A percentile compares a stretch with the other conserved stretches of the same genome.
phyloP scores from a whole-genome alignment of 2,888 invertebrate genomes.

The Lasioglossum vierecki region DNA sequence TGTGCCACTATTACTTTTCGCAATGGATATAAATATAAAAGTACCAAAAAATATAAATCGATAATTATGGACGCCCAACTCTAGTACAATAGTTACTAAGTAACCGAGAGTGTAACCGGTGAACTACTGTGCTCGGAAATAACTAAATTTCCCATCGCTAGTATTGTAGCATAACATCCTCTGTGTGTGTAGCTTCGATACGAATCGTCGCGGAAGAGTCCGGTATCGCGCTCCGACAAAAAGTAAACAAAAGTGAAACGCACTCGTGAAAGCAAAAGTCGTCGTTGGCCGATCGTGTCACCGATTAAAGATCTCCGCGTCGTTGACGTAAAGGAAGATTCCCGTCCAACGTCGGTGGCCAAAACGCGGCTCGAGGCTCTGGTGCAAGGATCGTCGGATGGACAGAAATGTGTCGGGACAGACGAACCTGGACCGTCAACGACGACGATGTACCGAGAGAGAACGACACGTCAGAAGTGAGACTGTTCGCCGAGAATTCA shows the following conservation, averaged over 20 bases:
- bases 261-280: conserved; percentile 25
- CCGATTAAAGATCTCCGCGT: conserved; percentile 19
- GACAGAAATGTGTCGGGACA: conserved; percentile 2
- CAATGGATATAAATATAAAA: no score
- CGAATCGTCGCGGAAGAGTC: not conserved
- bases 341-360: conserved; percentile 28
- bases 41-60: no score
- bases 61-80: no score
- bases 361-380: not conserved
- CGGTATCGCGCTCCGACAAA: not conserved
- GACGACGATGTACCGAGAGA: not conserved
- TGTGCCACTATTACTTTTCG: no score
- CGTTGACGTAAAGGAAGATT: conserved; percentile 42
- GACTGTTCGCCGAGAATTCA: conserved; percentile 23
- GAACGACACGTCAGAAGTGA: not conserved
- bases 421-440: not conserved
- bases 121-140: not conserved
- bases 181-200: not conserved
- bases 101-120: not conserved
- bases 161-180: not conserved
- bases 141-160: not conserved
- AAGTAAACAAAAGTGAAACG: conserved; percentile 50
- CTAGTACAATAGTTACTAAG: no score
- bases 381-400: conserved; percentile 8
- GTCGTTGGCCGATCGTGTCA: conserved; percentile 33